phyloP scores from a whole-genome alignment of 1,140 invertebrate species.

The Hyles vespertilio region DNA sequence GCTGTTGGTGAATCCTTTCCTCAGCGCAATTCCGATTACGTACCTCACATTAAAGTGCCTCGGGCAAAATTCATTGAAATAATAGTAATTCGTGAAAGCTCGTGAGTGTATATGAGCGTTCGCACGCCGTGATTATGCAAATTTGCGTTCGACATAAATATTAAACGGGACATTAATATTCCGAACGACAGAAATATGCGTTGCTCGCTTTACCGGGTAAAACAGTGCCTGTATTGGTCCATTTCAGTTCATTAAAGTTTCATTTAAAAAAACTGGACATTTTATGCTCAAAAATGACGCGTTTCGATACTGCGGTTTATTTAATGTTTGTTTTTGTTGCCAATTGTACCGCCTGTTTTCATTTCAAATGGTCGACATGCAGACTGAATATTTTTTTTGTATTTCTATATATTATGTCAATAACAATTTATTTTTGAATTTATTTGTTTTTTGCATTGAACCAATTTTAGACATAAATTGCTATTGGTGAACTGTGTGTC shows the following conservation, averaged over 20 bases:
- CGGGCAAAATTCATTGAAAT: conserved; percentile 55
- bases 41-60: conserved; percentile 19
- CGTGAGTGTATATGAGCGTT: conserved; percentile 44
- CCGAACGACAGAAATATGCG: conserved; percentile 66
- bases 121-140: conserved; percentile 69
- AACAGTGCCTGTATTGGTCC: conserved; percentile 30
- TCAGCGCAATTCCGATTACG: no score
- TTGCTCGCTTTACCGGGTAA: conserved; percentile 61
- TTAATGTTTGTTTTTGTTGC: no score
- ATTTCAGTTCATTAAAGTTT: conserved; percentile 47
- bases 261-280: conserved; percentile 20
- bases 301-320: no score
- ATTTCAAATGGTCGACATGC: no score
- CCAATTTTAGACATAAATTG: no score
- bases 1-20: no score
- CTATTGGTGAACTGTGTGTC: no score
- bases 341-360: no score
- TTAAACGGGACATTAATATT: conserved; percentile 73
- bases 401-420: no score
- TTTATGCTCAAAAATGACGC: neutral
- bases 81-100: conserved; percentile 53
- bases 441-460: no score
- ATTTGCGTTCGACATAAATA: conserved; percentile 70
- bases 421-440: no score
- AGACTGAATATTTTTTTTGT: no score